Conservation (phyloP, 2,888 invertebrate genomes). For the Cylloceria caligata region DNA sequence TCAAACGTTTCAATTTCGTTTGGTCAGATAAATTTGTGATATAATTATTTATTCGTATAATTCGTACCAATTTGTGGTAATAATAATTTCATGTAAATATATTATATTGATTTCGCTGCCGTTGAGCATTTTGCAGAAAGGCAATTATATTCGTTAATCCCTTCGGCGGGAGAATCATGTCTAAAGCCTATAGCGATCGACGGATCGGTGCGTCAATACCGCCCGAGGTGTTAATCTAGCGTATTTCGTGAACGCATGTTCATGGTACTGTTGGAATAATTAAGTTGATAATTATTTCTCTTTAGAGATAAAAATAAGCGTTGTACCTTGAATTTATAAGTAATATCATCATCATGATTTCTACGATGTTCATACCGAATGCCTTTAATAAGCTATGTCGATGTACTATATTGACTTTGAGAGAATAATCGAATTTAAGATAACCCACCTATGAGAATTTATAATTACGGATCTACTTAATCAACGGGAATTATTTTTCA, state of each 20-base stretch:
- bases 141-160: constrained; percentile 43
- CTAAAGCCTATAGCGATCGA: too few relatives aligned
- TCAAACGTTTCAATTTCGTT: constrained; percentile 52
- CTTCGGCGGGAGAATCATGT: too few relatives aligned
- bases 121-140: constrained; percentile 42
- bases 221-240: too few relatives aligned
- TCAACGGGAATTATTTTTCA: constrained; percentile 52
- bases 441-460: constrained; percentile 17
- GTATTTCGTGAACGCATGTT: constrained; percentile 11
- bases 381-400: constrained; percentile 13
- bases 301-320: constrained; percentile 18
- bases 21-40: constrained; percentile 69
- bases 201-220: too few relatives aligned
- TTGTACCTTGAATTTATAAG: constrained; percentile 29
- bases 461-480: constrained; percentile 18
- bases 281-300: constrained; percentile 16
- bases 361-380: constrained; percentile 21
- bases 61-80: constrained; percentile 57
- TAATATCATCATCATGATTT: constrained; percentile 22
- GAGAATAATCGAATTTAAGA: background rate
- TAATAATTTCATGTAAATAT: constrained; percentile 63
- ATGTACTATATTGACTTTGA: background rate
- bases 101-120: constrained; percentile 48
- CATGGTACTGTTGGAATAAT: constrained; percentile 16
- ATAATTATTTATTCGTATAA: constrained; percentile 67